Base-by-base conservation (phyloP, 2,888 invertebrate species). In the Augochlorella aurata region DNA sequence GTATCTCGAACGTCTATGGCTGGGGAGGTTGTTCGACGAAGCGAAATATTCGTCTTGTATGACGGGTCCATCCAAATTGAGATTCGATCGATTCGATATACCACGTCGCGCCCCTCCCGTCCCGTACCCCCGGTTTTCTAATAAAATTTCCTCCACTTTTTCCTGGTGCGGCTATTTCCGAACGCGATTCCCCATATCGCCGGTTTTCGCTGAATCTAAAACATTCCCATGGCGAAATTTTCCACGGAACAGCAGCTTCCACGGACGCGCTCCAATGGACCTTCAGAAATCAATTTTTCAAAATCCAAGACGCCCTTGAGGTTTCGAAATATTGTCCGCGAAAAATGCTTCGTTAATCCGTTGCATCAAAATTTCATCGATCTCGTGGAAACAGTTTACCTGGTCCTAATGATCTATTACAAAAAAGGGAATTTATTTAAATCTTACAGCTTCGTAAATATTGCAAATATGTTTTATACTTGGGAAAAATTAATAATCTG, bases 31-130 rank as follows among this genome's bases (percentile, higher is more conserved):
- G 86, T 77, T 89, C 87, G 82, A 82, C 85, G 86, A 77, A 81
- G 89, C 89, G 87, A 89, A 87, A 88, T 90, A 90, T 90, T 89
- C 90, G 89, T 89, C 90, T 90, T 88, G 85, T 89, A 90, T 87
- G 90, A 90, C 89, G 86, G 83, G 85, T 88, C 87, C 87, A 87
- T 91, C 90, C 88, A 91, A 91, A 92, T 91, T 91, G 90, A 89
- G 91, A 90, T 85, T 90, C 90, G 90, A 92, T 91, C 91, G 91
- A 90, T 88, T 89, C 85, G 89, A 83, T 67, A 63, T 61, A 68
- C 58, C 58, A 66, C 75, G 74, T 71, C 66, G 47, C 63, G 49
- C 54, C 45, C 58, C 44, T 50, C 45, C n/a, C 63, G 12, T 61
- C 70, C 82, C 68, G n/a, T 29, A 14, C 61, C 70, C 84, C 68